phyloP scores from a whole-genome alignment of 2,113 vertebrate genomes.

The Platysteira castanea region DNA sequence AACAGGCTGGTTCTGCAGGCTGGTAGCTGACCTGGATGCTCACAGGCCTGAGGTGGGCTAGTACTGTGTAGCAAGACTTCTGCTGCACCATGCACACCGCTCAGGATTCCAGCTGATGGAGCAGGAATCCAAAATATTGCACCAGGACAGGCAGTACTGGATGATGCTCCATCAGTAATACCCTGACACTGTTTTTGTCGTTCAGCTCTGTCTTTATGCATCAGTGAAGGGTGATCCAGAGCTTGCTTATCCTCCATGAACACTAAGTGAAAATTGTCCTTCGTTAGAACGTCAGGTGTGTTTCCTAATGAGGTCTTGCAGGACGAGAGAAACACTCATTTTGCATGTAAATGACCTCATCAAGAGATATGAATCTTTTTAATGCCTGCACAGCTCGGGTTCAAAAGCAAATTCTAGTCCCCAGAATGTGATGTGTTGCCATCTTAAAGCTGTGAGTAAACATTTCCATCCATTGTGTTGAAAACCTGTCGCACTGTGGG shows the following conservation, averaged over 20 bases:
- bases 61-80: background rate
- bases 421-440: background rate
- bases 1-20: background rate
- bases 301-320: background rate
- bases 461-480: background rate
- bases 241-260: background rate
- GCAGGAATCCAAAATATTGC: background rate
- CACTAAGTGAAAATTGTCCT: background rate
- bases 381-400: background rate
- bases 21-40: background rate
- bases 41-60: background rate
- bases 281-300: background rate
- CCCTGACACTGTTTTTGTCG: rapidly evolving
- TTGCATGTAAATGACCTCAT: no score
- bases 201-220: background rate
- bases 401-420: background rate
- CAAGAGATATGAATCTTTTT: background rate
- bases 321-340: background rate
- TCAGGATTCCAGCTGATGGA: background rate
- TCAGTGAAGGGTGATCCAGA: background rate
- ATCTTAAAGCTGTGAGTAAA: background rate
- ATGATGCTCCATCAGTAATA: background rate
- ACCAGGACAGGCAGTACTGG: background rate
- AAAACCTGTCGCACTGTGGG: background rate
- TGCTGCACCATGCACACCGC: background rate